phyloP scores from a whole-genome alignment of 2,113 vertebrate species.

The Corythornis vintsioides region DNA sequence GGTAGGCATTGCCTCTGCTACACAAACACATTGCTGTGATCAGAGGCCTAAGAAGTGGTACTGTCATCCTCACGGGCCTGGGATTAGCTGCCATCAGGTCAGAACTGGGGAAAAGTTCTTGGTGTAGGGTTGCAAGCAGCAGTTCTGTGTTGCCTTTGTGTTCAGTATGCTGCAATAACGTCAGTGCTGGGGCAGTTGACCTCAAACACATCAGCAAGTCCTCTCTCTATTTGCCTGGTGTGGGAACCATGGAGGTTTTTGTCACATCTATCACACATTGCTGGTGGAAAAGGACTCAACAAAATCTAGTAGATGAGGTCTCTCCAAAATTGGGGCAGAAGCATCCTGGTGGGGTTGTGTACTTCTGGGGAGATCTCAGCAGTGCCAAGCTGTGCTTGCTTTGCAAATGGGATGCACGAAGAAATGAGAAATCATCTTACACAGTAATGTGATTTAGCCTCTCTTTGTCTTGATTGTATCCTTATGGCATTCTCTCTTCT shows the following conservation, averaged over 20 bases:
- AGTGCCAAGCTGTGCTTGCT: not conserved
- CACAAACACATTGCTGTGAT: not conserved
- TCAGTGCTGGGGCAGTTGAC: not conserved
- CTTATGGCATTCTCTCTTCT: not conserved
- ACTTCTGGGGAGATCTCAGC: not conserved
- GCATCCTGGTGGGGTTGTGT: not conserved
- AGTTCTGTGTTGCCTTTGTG: not conserved
- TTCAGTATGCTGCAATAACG: not conserved
- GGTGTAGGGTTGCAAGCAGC: not conserved
- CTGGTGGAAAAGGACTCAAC: not conserved
- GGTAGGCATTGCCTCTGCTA: slow-evolving; percentile 49
- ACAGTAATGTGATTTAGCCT: not conserved
- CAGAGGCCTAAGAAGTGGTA: not conserved
- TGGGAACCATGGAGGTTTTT: not conserved
- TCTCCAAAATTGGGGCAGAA: not conserved
- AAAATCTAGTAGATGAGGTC: not conserved
- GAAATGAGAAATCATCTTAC: not conserved
- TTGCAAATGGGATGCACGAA: not conserved
- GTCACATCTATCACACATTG: not conserved
- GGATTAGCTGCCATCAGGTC: not conserved
- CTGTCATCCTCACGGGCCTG: accelerated
- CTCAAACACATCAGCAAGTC: not conserved
- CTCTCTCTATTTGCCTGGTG: not conserved
- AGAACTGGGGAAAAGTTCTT: not conserved
- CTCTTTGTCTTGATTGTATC: not conserved